Conservation (phyloP, 2,888 invertebrate species). For the Lymantria dispar region DNA sequence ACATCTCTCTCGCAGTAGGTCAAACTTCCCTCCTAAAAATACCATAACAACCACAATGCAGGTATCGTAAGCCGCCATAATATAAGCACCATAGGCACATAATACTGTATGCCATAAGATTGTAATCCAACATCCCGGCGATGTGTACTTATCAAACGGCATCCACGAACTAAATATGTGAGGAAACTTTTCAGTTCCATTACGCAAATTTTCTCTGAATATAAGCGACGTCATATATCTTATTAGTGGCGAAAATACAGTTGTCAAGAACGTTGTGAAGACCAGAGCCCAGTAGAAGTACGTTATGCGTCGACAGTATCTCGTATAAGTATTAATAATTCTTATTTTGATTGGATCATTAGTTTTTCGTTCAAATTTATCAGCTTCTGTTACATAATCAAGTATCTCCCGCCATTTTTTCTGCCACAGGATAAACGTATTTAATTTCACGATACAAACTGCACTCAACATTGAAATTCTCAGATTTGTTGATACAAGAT, state of each 20-base stretch:
- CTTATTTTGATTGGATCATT: constrained; percentile 33
- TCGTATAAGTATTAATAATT: constrained; percentile 57
- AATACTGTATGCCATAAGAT: constrained; percentile 51
- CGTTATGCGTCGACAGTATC: constrained; percentile 55
- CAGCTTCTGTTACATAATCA: constrained; percentile 58
- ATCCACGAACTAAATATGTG: constrained; percentile 72
- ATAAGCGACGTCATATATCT: constrained; percentile 46
- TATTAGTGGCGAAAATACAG: constrained; percentile 48
- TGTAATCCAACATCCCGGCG: constrained; percentile 62
- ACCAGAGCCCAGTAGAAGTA: constrained; percentile 65
- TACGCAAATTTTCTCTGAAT: constrained; percentile 49
- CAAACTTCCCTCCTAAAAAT: constrained; percentile 65
- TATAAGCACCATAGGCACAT: constrained; percentile 52
- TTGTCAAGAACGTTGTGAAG: constrained; percentile 52
- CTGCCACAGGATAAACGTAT: constrained; percentile 61
- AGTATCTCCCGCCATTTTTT: constrained; percentile 53
- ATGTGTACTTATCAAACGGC: constrained; percentile 61
- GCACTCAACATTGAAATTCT: constrained; percentile 68
- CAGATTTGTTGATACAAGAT: constrained; percentile 60
- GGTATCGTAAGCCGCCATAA: constrained; percentile 60
- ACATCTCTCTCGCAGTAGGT: constrained; percentile 59
- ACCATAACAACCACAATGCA: constrained; percentile 58
- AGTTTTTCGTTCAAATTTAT: constrained; percentile 55
- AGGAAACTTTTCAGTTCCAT: constrained; percentile 59
- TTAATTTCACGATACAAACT: constrained; percentile 57